Percentiles rank a stretch among this genome's conserved stretches.
Evolutionary conservation across 2,113 vertebrate species (phyloP).

Genomic region (Anoura caudifer): DNA sequence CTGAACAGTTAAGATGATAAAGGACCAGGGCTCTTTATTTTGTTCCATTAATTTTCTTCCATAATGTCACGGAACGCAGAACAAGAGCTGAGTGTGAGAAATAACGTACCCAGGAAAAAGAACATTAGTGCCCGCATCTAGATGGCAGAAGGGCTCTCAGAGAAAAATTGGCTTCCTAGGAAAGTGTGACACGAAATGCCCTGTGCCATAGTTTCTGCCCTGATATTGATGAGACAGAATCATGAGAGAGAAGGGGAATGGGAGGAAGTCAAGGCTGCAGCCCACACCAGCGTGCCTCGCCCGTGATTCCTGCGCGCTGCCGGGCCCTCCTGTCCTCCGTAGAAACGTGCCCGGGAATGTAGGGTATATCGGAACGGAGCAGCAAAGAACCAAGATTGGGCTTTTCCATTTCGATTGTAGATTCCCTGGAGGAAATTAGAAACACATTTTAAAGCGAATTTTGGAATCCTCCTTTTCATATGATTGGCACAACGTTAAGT

Average conservation of each 20-base stretch:
- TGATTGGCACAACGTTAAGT: background rate
- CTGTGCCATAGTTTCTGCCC: background rate
- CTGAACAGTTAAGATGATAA: conserved; percentile 47
- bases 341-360: background rate
- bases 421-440: background rate
- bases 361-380: background rate
- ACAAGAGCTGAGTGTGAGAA: conserved; percentile 41
- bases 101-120: background rate
- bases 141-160: background rate
- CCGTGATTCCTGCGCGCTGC: background rate
- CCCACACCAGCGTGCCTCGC: background rate
- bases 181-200: background rate
- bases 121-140: background rate
- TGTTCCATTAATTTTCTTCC: conserved; percentile 55
- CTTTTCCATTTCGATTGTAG: background rate
- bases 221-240: background rate
- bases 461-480: background rate
- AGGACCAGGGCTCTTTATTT: conserved; percentile 49
- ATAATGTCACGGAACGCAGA: conserved; percentile 40
- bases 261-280: background rate
- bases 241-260: background rate
- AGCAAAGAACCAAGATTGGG: background rate
- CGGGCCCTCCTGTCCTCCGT: background rate
- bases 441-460: background rate
- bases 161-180: conserved; percentile 17